Conservation (phyloP, 1,140 invertebrate genomes). For the Trichogramma pretiosum region DNA sequence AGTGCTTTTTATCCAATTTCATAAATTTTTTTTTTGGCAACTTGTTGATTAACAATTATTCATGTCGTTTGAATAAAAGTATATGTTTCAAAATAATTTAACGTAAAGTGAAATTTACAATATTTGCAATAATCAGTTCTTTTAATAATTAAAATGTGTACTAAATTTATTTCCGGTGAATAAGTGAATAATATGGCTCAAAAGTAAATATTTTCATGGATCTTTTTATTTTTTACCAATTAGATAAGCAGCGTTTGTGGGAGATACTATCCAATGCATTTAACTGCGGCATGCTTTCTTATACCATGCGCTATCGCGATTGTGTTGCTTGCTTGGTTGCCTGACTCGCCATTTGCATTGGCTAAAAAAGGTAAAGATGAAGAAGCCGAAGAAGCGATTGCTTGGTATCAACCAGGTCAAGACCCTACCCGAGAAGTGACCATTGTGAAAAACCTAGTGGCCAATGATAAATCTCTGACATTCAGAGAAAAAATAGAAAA, state of each 20-base stretch:
- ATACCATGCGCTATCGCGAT: conserved; percentile 25
- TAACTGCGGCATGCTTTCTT: conserved; percentile 6
- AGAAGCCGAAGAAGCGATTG: conserved; percentile 47
- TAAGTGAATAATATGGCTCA: no score
- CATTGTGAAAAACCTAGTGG: conserved; percentile 9
- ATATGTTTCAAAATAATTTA: no score
- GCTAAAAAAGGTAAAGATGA: conserved; percentile 48
- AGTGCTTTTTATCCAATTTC: no score
- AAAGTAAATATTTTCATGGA: no score
- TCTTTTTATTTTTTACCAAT: neutral
- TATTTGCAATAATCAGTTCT: no score
- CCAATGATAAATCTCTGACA: neutral
- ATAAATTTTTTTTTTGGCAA: no score
- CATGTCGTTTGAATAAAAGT: no score
- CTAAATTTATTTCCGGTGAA: no score
- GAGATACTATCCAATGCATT: neutral
- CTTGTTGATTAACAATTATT: no score
- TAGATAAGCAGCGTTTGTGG: conserved; percentile 6
- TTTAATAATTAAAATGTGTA: no score
- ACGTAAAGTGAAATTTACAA: neutral
- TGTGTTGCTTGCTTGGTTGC: conserved; percentile 45
- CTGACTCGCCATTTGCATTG: conserved; percentile 64
- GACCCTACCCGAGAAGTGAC: conserved; percentile 3
- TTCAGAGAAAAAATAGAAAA: neutral
- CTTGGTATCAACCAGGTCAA: conserved; percentile 9